phyloP scores from a whole-genome alignment of 2,888 invertebrate species.

The Hydriomena furcata region DNA sequence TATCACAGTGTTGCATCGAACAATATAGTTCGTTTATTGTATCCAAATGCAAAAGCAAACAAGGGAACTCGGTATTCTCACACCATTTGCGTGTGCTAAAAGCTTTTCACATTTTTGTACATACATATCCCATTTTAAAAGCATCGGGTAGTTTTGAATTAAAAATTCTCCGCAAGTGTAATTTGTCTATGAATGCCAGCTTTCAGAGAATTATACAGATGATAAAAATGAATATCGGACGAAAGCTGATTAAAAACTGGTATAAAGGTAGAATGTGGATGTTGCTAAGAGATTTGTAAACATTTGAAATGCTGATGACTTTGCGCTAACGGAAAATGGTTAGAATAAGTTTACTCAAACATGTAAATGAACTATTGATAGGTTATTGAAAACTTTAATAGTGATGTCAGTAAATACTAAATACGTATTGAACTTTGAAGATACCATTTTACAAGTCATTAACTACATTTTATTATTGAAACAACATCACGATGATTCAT shows the following conservation, averaged over 20 bases:
- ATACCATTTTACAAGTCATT: too few species aligned
- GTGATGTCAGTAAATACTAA: too few species aligned
- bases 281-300: background rate
- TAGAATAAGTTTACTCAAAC: too few species aligned
- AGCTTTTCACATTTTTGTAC: constrained; percentile 20
- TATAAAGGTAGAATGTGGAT: background rate
- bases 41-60: constrained; percentile 46
- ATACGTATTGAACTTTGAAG: too few species aligned
- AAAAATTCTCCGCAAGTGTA: background rate
- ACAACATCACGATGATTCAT: background rate
- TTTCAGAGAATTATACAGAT: constrained; percentile 1
- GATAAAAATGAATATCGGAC: background rate
- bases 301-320: background rate
- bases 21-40: constrained; percentile 50
- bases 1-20: constrained; percentile 37
- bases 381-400: too few species aligned
- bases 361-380: too few species aligned
- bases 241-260: constrained; percentile 1
- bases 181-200: background rate
- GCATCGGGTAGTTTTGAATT: background rate
- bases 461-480: too few species aligned
- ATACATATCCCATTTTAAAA: constrained; percentile 11
- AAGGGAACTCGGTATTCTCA: constrained; percentile 33
- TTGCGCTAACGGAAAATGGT: background rate
- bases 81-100: constrained; percentile 29